Conservation (phyloP, 2,888 invertebrate genomes). For the Atrina japonica region DNA sequence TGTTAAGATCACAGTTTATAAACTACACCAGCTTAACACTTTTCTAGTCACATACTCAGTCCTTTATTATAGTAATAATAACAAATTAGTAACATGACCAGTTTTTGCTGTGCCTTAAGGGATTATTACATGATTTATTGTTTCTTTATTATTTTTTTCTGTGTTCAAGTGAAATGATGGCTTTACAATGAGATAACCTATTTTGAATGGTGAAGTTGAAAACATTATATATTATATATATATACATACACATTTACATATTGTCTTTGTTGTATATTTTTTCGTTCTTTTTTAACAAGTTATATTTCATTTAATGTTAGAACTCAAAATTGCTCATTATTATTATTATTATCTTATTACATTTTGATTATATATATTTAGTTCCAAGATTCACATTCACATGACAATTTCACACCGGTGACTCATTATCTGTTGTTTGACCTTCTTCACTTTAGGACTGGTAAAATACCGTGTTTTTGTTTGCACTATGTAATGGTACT, state of each 20-base stretch:
- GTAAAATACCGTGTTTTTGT: too few species aligned
- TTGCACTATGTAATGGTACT: too few species aligned
- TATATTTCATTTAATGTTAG: conserved; percentile 43
- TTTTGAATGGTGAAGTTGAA: conserved; percentile 71
- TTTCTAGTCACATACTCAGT: conserved; percentile 67
- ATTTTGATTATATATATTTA: conserved; percentile 25
- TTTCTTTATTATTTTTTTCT: conserved; percentile 68
- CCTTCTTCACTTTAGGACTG: conserved; percentile 21
- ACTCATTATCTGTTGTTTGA: conserved; percentile 26
- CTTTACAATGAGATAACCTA: conserved; percentile 71
- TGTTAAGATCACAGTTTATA: too few species aligned
- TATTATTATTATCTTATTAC: conserved; percentile 15
- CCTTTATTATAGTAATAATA: conserved; percentile 44
- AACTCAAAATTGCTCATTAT: conserved; percentile 42
- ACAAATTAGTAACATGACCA: conserved; percentile 65
- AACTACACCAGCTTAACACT: conserved; percentile 25
- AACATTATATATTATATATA: conserved; percentile 59
- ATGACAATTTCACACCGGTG: too few species aligned
- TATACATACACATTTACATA: conserved; percentile 43
- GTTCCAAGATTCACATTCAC: too few species aligned
- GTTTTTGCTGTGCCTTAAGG: conserved; percentile 77
- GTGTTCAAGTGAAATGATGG: conserved; percentile 70
- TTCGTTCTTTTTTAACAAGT: conserved; percentile 40
- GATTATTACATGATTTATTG: conserved; percentile 61
- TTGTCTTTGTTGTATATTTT: conserved; percentile 43